Percentiles rank a stretch among this genome's conserved stretches.
Evolutionary conservation across 2,888 invertebrate species (phyloP).

Genomic region (Mayetiola destructor): DNA sequence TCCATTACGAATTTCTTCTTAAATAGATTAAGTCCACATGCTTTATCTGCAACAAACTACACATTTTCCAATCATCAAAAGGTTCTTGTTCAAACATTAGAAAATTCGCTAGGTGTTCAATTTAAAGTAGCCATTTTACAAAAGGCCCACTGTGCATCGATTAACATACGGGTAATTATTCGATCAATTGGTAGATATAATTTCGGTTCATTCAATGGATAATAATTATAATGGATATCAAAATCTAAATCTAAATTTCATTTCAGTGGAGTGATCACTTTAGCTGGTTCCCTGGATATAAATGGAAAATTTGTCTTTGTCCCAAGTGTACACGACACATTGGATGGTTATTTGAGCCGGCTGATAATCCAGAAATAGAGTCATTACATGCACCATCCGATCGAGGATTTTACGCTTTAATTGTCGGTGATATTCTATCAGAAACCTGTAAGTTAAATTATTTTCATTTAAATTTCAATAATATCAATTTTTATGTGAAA

Average conservation of each 20-base stretch:
- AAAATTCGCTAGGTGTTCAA: constrained; percentile 41
- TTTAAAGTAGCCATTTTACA: constrained; percentile 41
- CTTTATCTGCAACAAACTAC: constrained; percentile 36
- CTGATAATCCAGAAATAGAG: constrained; percentile 24
- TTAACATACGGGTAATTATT: constrained; percentile 27
- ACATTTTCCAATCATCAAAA: constrained; percentile 40
- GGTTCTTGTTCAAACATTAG: constrained; percentile 41
- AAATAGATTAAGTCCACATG: constrained; percentile 39
- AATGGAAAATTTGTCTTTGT: constrained; percentile 41
- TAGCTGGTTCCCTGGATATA: constrained; percentile 52
- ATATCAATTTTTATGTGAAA: neutral
- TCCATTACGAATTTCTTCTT: constrained; percentile 41
- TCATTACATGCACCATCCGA: constrained; percentile 24
- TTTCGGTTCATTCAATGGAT: neutral
- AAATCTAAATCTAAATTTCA: constrained; percentile 19
- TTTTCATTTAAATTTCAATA: neutral
- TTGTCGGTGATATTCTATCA: constrained; percentile 27
- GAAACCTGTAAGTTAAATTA: constrained; percentile 29
- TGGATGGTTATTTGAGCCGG: constrained; percentile 46
- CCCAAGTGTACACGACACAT: constrained; percentile 44
- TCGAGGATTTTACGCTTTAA: constrained; percentile 31
- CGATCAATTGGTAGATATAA: neutral
- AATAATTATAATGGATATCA: constrained; percentile 10
- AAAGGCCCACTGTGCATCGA: constrained; percentile 41
- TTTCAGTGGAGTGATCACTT: constrained; percentile 40